phyloP scores from a whole-genome alignment of 1,140 invertebrate genomes.

The Theocolax elegans region DNA sequence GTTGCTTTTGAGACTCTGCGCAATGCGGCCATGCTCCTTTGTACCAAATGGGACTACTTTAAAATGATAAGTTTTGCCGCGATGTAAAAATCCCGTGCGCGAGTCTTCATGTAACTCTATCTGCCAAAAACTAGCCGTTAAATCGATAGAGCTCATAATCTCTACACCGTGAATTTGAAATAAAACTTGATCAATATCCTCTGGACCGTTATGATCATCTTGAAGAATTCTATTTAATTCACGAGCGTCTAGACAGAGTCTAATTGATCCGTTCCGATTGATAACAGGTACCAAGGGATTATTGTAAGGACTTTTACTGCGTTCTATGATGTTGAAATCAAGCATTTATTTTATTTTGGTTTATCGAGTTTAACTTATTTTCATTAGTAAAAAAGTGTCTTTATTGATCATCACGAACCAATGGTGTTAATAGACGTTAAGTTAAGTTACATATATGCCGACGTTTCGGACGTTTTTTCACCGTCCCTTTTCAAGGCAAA shows the following conservation, averaged over 20 bases:
- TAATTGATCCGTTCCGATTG: no score
- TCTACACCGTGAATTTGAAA: neutral
- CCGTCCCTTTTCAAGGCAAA: no score
- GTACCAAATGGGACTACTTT: conserved; percentile 17
- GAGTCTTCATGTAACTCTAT: neutral
- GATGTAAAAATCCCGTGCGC: neutral
- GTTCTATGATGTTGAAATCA: neutral
- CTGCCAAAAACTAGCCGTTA: neutral
- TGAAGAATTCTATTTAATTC: no score
- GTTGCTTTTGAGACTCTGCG: neutral
- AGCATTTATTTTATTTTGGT: conserved; percentile 8
- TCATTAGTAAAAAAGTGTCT: no score
- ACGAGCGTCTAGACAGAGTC: no score
- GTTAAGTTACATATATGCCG: no score
- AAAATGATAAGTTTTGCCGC: no score
- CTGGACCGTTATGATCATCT: no score
- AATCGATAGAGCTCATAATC: neutral
- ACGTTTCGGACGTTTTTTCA: no score
- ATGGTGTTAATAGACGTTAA: no score
- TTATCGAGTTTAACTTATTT: neutral
- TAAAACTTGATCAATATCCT: no score
- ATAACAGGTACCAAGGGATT: conserved; percentile 8
- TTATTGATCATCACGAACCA: no score
- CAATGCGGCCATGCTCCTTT: conserved; percentile 13
- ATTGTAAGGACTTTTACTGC: neutral